Conservation (phyloP, 2,888 invertebrate genomes). For the Cactoblastis cactorum region DNA sequence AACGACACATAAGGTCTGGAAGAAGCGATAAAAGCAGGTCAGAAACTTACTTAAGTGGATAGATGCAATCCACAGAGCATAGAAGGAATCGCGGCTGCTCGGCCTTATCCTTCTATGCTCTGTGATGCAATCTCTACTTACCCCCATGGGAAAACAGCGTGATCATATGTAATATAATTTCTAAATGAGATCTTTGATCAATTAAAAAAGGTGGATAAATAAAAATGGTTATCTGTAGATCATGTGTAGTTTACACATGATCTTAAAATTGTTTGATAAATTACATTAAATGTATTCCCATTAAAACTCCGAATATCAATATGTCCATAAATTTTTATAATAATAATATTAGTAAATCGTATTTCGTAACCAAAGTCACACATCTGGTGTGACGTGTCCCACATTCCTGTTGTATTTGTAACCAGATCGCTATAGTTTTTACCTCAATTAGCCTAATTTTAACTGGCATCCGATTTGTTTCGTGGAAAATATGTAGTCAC, state of each 20-base stretch:
- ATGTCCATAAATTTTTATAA: neutral
- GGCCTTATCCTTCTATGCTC: no score
- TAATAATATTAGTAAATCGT: neutral
- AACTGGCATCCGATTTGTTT: neutral
- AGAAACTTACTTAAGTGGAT: no score
- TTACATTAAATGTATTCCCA: neutral
- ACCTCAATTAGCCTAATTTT: neutral
- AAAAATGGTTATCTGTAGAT: no score
- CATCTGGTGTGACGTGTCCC: slow-evolving; percentile 3
- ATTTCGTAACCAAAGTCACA: neutral
- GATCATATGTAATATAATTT: no score
- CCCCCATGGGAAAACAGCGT: no score
- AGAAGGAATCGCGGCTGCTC: no score
- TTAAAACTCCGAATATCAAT: slow-evolving; percentile 5
- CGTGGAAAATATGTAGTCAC: neutral
- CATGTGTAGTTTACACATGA: neutral
- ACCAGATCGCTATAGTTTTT: neutral
- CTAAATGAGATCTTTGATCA: no score
- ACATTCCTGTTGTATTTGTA: neutral
- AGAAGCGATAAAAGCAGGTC: no score
- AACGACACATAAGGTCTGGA: no score
- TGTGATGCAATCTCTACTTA: no score
- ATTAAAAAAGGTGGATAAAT: no score
- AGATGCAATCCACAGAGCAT: no score
- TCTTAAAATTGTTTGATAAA: neutral